A percentile compares a stretch with the other conserved stretches of the same genome.
These are phyloP conservation scores for Sphyrna mokarran DNA, from an alignment of 2,113 vertebrate genomes.

Conservation along the genomic window DNA sequence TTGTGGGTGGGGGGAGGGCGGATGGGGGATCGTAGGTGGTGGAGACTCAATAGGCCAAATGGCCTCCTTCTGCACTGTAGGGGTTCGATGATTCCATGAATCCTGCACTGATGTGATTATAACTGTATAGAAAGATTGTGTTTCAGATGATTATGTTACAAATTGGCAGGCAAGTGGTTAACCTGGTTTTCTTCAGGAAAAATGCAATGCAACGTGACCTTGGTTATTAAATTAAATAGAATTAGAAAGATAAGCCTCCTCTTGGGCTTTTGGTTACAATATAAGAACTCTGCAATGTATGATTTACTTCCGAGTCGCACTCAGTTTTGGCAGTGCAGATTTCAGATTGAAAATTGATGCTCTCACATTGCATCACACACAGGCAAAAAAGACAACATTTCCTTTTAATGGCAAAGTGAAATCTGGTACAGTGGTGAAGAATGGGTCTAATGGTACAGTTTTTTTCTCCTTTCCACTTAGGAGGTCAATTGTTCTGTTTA, in stretches of 20 bases:
- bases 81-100: too few species aligned
- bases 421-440: background rate
- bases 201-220: background rate
- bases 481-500: background rate
- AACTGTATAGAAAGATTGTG: background rate
- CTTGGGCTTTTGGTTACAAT: background rate
- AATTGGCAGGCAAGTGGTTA: background rate
- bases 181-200: background rate
- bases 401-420: background rate
- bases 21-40: too few species aligned
- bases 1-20: too few species aligned
- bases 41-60: too few species aligned
- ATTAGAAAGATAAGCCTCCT: background rate
- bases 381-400: background rate
- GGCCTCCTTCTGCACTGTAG: too few species aligned
- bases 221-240: background rate
- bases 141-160: background rate
- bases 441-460: background rate
- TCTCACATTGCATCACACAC: background rate
- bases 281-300: background rate
- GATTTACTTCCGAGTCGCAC: background rate
- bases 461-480: background rate
- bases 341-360: background rate
- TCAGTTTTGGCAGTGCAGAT: background rate
- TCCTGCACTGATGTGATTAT: background rate